Base-by-base conservation (phyloP, 2,888 invertebrate species). In the Epicampocera succincta region DNA sequence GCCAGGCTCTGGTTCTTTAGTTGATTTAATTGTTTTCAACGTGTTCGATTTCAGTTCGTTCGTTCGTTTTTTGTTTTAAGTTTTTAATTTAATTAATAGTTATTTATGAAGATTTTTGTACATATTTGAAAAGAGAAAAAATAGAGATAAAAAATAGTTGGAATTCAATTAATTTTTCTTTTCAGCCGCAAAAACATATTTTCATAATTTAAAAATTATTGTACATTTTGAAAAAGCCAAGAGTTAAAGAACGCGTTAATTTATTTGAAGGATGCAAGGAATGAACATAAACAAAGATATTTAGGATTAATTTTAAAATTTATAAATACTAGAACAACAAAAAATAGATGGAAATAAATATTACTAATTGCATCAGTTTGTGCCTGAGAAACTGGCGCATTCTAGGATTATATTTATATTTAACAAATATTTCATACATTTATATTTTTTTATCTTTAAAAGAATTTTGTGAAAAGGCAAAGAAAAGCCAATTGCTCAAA, bases 1-100 rank as follows among this genome's bases (percentile, higher is more conserved):
- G 85, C 86, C 87, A 48, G 87, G 85, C 40, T 89, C 89, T 76
- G 87, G 85, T 84, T 90, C 89, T 89, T 68, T 68, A 66, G 61
- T 56, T 73, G 58, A 60, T 63, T 56, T 80, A 60, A 61, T 76
- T 77, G 38, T 15, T 63, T 40, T 50, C 15, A 12, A 19, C 21
- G 29, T 13, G 17, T 38, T 52, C 52, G 33, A 33, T 61, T 61
- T 15, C 11, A 5, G 17, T 6, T 12, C 40, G n/a, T 15, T 15
- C 11, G 17, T 6, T 12, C 40, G n/a, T 15, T 76, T 42, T 76
- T 42, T 58, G 52, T 46, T 48, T 25, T 5, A 38, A 66, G 58
- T 50, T 56, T 48, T 9, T 25, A 44, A 56, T 42, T 68, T 44
- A 56, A 56, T 56, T 42, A 66, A 50, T 52, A 61, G 60, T 72